Evolutionary conservation across 2,797 vertebrate genomes (phyloP), one percentile per base, ranked within the genome.

Genomic region (Etheostoma perlongum): DNA sequence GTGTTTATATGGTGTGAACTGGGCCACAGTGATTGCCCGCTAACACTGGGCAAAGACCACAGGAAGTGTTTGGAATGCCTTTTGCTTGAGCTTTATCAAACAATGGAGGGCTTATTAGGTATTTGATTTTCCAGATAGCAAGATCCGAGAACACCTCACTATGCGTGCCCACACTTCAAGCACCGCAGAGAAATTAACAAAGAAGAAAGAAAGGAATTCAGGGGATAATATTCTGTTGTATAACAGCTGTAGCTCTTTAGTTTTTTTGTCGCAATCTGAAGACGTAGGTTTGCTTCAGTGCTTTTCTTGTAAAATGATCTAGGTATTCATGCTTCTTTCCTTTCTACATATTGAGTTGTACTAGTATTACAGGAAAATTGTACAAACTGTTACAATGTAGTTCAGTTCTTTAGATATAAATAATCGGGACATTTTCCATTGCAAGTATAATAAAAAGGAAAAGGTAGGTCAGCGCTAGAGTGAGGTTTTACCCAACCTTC

Each of bases 61-160:
- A 83, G 74, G 73, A 88, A 89, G 81, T 79, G 86, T 64, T 77
- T 81, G 81, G 79, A 87, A 90, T 91, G 86, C 86, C 88, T 83
- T 75, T 75, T 67, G 83, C 71, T 80, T 71, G 48, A 76, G 78
- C 78, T 87, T 81, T 61, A 72, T 72, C 77, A 84, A 87, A 91
- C 88, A 92, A 92, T 85, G 72, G 82, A 86, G 30, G 75, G 65
- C 49, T 89, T 92, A 86, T 74, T 76, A 63, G 68, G 64, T 82
- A 79, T 89, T 82, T 74, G 70, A 85, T 88, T 91, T 85, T 88
- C 78, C 84, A 79, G 78, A 85, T 83, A 73, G 68, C 47, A 54
- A 85, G 79, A 89, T 76, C 83, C 87, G 68, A 81, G 76, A 74
- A 79, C 9, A 54, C 33, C 77, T 82, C 62, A 27, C 51, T 67